phyloP scores from a whole-genome alignment of 2,888 invertebrate species.

The Reticulitermes lucifugus region DNA sequence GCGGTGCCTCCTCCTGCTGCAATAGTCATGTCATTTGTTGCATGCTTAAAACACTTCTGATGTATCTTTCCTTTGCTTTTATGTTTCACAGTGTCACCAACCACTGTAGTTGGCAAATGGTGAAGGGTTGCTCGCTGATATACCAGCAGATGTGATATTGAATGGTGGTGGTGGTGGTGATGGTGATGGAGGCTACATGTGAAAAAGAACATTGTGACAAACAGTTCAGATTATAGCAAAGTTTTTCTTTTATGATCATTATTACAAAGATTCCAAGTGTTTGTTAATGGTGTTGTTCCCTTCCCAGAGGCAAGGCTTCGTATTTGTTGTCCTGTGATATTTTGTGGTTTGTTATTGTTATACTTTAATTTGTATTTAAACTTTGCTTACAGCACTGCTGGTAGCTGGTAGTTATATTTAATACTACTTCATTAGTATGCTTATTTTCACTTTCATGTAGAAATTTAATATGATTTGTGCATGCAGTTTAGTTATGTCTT shows the following conservation, averaged over 20 bases:
- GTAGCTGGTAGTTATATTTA: not conserved
- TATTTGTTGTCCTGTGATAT: not conserved
- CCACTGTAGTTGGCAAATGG: slow-evolving; percentile 38
- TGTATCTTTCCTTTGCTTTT: slow-evolving; percentile 24
- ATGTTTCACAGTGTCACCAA: slow-evolving; percentile 44
- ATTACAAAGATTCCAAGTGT: slow-evolving; percentile 5
- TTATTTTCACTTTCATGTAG: not conserved
- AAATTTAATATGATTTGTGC: not conserved
- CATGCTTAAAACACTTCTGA: not conserved
- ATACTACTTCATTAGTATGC: not conserved
- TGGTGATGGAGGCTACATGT: slow-evolving; percentile 33
- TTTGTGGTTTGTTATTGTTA: not conserved
- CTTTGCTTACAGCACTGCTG: not conserved
- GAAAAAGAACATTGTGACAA: not conserved
- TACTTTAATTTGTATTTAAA: slow-evolving; percentile 6
- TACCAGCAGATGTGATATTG: slow-evolving; percentile 31
- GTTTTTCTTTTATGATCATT: not conserved
- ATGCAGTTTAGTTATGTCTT: not conserved
- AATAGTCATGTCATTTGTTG: not conserved
- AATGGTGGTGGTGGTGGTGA: slow-evolving; percentile 23
- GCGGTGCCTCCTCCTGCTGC: not conserved
- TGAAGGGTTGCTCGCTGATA: slow-evolving; percentile 36
- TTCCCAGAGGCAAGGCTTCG: not conserved
- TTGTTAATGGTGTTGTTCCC: slow-evolving; percentile 37
- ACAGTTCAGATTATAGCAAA: not conserved